Evolutionary conservation across 2,113 vertebrate species (phyloP).

Genomic region (Haemorhous mexicanus): DNA sequence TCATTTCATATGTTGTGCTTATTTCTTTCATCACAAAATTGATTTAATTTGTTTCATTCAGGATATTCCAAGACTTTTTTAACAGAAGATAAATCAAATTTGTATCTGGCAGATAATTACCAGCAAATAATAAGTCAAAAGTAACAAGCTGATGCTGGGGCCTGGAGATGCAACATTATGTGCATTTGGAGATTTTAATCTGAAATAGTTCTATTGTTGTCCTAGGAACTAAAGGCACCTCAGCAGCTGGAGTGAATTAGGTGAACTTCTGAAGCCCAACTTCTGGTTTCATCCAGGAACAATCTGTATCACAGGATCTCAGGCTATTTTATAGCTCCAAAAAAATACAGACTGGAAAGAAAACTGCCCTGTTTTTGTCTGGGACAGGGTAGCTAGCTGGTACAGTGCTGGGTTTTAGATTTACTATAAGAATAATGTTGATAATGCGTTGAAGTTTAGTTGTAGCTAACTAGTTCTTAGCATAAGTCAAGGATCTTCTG

Average conservation of each 20-base stretch:
- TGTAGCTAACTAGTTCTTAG: background rate
- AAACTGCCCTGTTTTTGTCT: background rate
- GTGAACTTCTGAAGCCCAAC: background rate
- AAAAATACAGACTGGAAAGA: background rate
- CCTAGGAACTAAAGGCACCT: background rate
- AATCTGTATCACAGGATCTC: background rate
- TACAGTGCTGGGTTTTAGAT: background rate
- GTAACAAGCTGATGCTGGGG: background rate
- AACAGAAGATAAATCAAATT: background rate
- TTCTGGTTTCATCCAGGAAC: background rate
- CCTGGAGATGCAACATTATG: background rate
- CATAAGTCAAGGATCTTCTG: background rate
- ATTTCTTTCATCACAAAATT: background rate
- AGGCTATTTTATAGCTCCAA: background rate
- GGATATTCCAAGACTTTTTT: background rate
- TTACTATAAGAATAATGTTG: background rate
- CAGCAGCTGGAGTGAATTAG: background rate
- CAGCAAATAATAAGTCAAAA: background rate
- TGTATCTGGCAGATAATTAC: background rate
- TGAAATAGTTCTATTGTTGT: background rate
- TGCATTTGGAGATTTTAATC: background rate
- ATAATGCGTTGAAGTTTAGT: background rate
- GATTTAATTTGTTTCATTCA: background rate
- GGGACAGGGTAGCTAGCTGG: no score
- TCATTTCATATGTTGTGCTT: background rate